phyloP scores from a whole-genome alignment of 2,797 vertebrate genomes.

The Triplophysa yarkandensis region DNA sequence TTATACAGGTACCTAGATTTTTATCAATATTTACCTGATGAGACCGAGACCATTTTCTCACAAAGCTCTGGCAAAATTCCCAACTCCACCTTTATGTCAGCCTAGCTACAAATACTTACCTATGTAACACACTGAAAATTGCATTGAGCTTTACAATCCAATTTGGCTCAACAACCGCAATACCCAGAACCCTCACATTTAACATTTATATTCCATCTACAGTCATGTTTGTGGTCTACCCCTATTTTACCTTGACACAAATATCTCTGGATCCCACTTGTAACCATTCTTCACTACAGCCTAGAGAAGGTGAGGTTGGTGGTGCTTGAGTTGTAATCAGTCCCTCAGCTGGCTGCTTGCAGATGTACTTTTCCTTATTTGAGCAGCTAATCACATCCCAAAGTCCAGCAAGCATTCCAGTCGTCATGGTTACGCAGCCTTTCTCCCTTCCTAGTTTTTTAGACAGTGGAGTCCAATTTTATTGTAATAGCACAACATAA shows the following conservation, averaged over 20 bases:
- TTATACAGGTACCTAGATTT: too few relatives aligned
- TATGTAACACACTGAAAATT: too few relatives aligned
- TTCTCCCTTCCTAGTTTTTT: constrained; percentile 76
- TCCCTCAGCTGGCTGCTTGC: constrained; percentile 86
- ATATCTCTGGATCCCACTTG: constrained; percentile 56
- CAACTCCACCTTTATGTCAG: too few relatives aligned
- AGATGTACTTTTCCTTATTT: constrained; percentile 87
- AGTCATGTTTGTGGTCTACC: background rate
- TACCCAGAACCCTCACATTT: too few relatives aligned
- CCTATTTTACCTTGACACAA: constrained; percentile 69
- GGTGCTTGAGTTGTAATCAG: constrained; percentile 75
- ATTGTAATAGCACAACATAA: background rate
- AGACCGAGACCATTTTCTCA: too few relatives aligned
- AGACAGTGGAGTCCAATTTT: background rate
- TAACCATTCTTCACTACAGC: constrained; percentile 80
- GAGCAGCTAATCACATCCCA: constrained; percentile 91
- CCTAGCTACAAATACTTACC: too few relatives aligned
- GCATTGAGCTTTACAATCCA: too few relatives aligned
- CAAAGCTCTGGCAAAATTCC: too few relatives aligned
- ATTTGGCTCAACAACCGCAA: too few relatives aligned
- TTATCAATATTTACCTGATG: too few relatives aligned
- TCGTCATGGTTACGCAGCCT: constrained; percentile 91
- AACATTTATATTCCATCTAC: too few relatives aligned
- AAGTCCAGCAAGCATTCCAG: constrained; percentile 86
- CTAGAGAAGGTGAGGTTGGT: constrained; percentile 73